Base-by-base conservation (phyloP, 2,797 vertebrate species). In the Clarias fuscus region DNA sequence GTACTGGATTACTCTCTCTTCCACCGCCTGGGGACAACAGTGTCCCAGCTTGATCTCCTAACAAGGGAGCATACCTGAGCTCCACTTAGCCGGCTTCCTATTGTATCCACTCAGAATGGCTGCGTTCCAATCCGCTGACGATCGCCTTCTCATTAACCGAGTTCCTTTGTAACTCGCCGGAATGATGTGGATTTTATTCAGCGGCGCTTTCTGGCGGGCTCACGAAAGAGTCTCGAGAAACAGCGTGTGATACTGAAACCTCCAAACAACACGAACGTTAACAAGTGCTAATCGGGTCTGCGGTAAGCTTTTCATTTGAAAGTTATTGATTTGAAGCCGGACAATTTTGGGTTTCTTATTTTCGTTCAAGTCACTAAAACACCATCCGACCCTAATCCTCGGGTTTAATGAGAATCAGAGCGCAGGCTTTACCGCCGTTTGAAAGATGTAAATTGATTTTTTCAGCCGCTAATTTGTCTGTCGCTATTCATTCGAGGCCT, bases 81-180 rank as follows among this genome's bases (percentile, higher is more conserved):
- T 83, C 78, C 78, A 73, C 82, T 75, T 82, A 83, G 61, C 80
- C 67, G 40, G 77, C 83, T 70, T 18, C 58, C 81, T 82, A 85
- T 90, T 86, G 87, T 90, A 84, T 27, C 81, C 53, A 65, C 64
- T 79, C 82, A 83, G 81, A 89, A 90, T 86, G 84, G 86, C 72
- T 53, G 59, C 87, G 88, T 87, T 90, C 88, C 71, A 83, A 88
- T 68, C 85, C 64, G 30, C 73, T 88, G 84, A 88, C 76, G 82
- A 65, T 61, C 53, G 73, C 72, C 58, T 53, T 33, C 75, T 86
- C 71, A 80, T 88, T 82, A 86, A 53, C 37, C 10, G 24, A 43
- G 30, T 81, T 87, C 76, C 71, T 90, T 24, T 71, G n/a, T 30
- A 70, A 7, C 20, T 10, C 76, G 67, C 43, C 43, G 65, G 67